Percentiles rank a stretch among this genome's conserved stretches.
Conservation (phyloP, 2,888 invertebrate species). For the Adineta ricciae region DNA sequence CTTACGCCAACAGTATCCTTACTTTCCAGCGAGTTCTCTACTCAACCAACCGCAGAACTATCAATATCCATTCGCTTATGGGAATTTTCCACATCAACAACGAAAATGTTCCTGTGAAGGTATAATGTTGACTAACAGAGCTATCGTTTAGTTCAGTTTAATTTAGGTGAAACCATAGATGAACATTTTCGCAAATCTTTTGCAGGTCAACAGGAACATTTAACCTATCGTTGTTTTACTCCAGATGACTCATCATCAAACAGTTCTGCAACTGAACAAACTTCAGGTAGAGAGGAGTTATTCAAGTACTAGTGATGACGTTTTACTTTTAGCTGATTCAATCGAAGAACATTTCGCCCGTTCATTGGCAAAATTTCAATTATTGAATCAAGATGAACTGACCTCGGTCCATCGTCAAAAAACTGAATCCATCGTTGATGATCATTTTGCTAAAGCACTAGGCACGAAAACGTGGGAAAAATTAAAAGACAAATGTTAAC, state of each 20-base stretch:
- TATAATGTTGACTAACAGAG: background rate
- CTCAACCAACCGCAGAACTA: background rate
- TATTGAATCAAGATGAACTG: background rate
- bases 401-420: background rate
- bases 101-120: background rate
- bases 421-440: conserved; percentile 61
- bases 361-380: background rate
- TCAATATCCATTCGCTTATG: background rate
- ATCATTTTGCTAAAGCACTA: conserved; percentile 80
- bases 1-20: background rate
- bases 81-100: background rate
- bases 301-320: too few relatives aligned
- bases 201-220: conserved; percentile 55
- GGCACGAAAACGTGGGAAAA: conserved; percentile 63
- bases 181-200: conserved; percentile 86
- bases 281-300: background rate
- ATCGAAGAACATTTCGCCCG: conserved; percentile 11
- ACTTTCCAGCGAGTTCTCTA: background rate
- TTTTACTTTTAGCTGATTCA: conserved; percentile 10
- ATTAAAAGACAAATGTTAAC: conserved; percentile 34
- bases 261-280: background rate
- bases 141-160: background rate
- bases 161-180: conserved; percentile 72
- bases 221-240: conserved; percentile 34
- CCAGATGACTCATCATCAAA: conserved; percentile 23